Evolutionary conservation across 2,797 vertebrate genomes (phyloP).

Genomic region (Coreius guichenoti): DNA sequence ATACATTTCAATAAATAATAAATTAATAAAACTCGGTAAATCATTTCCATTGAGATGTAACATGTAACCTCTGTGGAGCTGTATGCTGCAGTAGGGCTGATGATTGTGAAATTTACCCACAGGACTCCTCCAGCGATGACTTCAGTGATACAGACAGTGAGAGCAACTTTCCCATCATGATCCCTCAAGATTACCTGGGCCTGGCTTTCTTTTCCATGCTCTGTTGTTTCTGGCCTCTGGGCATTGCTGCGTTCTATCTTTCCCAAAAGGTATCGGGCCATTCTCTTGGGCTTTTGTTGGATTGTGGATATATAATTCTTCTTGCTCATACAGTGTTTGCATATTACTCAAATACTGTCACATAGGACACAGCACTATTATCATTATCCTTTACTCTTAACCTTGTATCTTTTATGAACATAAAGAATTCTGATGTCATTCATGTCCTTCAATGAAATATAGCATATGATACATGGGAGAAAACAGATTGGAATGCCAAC

Average conservation of each 20-base stretch:
- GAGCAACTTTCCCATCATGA: conserved; percentile 83
- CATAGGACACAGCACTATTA: not conserved
- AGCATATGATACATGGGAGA: conserved; percentile 9
- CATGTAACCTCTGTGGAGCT: not conserved
- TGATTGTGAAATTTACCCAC: conserved; percentile 1
- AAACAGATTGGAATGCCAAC: conserved; percentile 29
- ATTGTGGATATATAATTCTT: not conserved
- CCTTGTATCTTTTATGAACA: not conserved
- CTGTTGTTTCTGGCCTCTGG: conserved; percentile 93
- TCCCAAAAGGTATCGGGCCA: conserved; percentile 84
- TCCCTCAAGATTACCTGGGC: conserved; percentile 88
- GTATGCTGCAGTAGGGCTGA: not conserved
- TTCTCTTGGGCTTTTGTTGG: not conserved
- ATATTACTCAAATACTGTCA: conserved; percentile 1
- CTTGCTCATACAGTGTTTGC: not conserved
- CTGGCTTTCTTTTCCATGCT: conserved; percentile 93
- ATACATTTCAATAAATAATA: not conserved
- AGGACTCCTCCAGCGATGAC: conserved; percentile 86
- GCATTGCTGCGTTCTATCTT: conserved; percentile 90
- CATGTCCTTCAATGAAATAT: conserved; percentile 9
- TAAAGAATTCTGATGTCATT: conserved; percentile 30
- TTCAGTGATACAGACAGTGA: conserved; percentile 85
- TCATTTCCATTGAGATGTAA: not conserved
- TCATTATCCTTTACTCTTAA: not conserved
- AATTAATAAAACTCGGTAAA: not conserved